Evolutionary conservation across 2,113 vertebrate species (phyloP).

Genomic region (Dicentrarchus labrax): DNA sequence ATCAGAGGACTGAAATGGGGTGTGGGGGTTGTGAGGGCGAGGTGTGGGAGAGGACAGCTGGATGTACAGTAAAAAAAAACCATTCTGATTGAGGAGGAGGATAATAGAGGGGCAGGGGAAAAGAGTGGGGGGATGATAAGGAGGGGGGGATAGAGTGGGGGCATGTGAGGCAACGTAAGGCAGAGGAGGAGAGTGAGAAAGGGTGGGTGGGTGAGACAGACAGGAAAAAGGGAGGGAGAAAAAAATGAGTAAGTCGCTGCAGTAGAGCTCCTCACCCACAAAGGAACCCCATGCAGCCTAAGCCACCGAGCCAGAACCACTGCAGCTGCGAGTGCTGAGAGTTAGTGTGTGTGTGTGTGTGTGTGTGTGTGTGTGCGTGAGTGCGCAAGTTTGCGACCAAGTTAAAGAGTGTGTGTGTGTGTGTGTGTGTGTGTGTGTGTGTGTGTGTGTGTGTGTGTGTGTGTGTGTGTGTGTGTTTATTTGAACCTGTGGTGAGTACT

Average conservation of each 20-base stretch:
- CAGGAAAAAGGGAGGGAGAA: not conserved
- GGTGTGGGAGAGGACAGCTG: slow-evolving; percentile 67
- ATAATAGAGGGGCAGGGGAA: slow-evolving; percentile 49
- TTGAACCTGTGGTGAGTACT: slow-evolving; percentile 56
- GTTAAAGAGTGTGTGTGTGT: slow-evolving; percentile 5
- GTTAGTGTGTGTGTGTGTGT: slow-evolving; percentile 12
- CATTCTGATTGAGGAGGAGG: slow-evolving; percentile 51
- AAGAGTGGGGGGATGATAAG: slow-evolving; percentile 18
- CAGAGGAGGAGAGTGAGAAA: not conserved
- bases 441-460: not conserved
- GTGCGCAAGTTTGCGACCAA: not conserved
- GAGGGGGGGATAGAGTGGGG: not conserved
- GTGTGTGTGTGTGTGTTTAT: slow-evolving; percentile 37
- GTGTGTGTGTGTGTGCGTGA: not conserved
- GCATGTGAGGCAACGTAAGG: slow-evolving; percentile 10
- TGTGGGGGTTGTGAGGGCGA: not conserved
- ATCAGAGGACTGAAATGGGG: not conserved
- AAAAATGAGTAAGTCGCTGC: slow-evolving; percentile 48
- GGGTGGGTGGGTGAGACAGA: slow-evolving; percentile 12
- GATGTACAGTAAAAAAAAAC: slow-evolving; percentile 53
- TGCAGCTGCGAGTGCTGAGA: slow-evolving; percentile 60
- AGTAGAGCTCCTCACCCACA: slow-evolving; percentile 65
- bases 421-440: slow-evolving; percentile 36
- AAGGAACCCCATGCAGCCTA: slow-evolving; percentile 64
- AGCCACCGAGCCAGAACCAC: slow-evolving; percentile 61